Evolutionary conservation across 1,140 invertebrate species (phyloP).

Genomic region (Caerostris extrusa): DNA sequence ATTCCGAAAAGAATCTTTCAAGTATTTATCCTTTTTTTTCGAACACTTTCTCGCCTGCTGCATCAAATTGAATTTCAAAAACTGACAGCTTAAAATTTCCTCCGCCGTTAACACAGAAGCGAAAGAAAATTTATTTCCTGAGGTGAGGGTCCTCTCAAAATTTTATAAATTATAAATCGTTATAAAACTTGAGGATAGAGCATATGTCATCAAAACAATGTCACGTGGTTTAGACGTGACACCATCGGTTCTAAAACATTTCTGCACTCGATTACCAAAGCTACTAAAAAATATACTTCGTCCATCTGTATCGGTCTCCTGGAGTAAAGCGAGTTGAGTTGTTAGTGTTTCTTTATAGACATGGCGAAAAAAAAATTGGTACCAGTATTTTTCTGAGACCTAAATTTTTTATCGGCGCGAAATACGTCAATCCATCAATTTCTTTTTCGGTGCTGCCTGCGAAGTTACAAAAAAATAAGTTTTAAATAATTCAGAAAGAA

Average conservation of each 20-base stretch:
- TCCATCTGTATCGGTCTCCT: not conserved
- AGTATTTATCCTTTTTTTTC: not conserved
- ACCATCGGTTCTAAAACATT: slow-evolving; percentile 62
- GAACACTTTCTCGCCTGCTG: not conserved
- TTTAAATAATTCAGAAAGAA: slow-evolving; percentile 69
- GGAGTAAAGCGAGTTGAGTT: slow-evolving; percentile 58
- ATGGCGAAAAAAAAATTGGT: slow-evolving; percentile 45
- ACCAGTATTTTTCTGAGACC: slow-evolving; percentile 21
- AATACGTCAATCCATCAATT: slow-evolving; percentile 75
- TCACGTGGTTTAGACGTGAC: slow-evolving; percentile 70
- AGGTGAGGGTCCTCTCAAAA: slow-evolving; percentile 33
- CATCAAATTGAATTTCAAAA: not conserved
- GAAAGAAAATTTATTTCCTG: not conserved
- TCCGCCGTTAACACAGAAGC: not conserved
- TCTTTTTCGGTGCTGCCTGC: not conserved
- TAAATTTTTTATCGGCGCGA: slow-evolving; percentile 74
- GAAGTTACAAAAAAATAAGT: slow-evolving; percentile 59
- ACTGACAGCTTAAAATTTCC: slow-evolving; percentile 43
- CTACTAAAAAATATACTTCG: slow-evolving; percentile 53
- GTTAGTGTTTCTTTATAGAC: slow-evolving; percentile 66
- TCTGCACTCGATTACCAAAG: slow-evolving; percentile 60
- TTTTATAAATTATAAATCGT: slow-evolving; percentile 47
- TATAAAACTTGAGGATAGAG: slow-evolving; percentile 54
- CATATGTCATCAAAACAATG: slow-evolving; percentile 73
- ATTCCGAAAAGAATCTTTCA: not conserved